Base-by-base conservation (phyloP, 1,140 invertebrate genomes). In the Leptinotarsa defecta region DNA sequence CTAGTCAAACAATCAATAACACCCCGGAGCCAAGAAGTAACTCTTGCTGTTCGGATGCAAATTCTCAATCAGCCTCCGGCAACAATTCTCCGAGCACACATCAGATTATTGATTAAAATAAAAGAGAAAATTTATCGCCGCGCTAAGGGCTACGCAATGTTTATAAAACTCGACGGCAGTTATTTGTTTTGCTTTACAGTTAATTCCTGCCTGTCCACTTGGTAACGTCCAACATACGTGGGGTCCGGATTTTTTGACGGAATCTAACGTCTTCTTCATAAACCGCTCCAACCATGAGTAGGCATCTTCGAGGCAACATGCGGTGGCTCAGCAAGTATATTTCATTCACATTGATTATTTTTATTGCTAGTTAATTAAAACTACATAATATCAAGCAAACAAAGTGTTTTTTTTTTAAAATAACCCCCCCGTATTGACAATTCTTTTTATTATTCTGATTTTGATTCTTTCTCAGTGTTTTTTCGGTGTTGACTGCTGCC, bases 141-240 rank as follows among this genome's bases (percentile, higher is more conserved):
- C 17, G 52, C 52, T 57, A 19, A 57, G n/a, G 52, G 52, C 52
- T 57, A 57, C 52, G 52, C 52, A 57, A 57, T 57, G 52, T 57
- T 57, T 57, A 57, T 57, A 57, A 57, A 17, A 19, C 52, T 57
- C 52, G 15, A 17, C 17, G 52, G n/a, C 15, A 57, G n/a, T 57
- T 57, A 57, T 57, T 57, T 57, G 52, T 57, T 57, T 57, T 57
- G 52, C 52, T 57, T 57, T 57, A 57, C 52, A 57, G 52, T 57
- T 43, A 43, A 43, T 43, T 11, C 34, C 34, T 43, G 52, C n/a
- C n/a, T 57, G 52, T 57, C 52, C 52, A 57, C 52, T 57, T 57
- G 15, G 52, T 2, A 17, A 15, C 52, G 52, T 17, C 52, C 52
- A 57, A 57, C 52, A 57, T 57, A 57, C 52, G 52, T 57, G 52